A percentile compares a stretch with the other conserved stretches of the same genome.
Evolutionary conservation across 2,888 invertebrate species (phyloP).

Genomic region (Germaria angustata): DNA sequence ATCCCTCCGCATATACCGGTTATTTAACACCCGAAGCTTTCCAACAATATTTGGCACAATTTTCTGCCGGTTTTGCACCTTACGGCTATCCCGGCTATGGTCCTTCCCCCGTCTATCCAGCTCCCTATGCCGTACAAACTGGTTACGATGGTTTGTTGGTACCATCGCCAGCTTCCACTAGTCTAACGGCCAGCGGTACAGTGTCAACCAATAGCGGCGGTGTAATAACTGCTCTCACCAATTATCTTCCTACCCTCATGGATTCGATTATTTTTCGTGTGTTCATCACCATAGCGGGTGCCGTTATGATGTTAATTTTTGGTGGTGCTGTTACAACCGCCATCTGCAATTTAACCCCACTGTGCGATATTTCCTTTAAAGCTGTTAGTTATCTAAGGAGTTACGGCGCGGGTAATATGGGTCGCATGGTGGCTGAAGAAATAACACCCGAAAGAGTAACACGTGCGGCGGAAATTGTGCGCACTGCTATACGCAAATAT

Average conservation of each 20-base stretch:
- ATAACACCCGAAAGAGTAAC: slow-evolving; percentile 82
- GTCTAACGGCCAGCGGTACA: slow-evolving; percentile 64
- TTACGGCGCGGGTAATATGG: slow-evolving; percentile 71
- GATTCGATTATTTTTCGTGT: slow-evolving; percentile 79
- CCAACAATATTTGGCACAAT: slow-evolving; percentile 78
- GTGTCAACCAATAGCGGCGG: slow-evolving; percentile 65
- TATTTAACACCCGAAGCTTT: slow-evolving; percentile 77
- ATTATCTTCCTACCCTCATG: slow-evolving; percentile 73
- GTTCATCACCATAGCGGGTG: slow-evolving; percentile 79
- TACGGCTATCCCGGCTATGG: slow-evolving; percentile 71
- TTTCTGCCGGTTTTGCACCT: slow-evolving; percentile 73
- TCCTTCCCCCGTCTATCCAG: slow-evolving; percentile 72
- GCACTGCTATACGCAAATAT: slow-evolving; percentile 82
- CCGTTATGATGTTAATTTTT: slow-evolving; percentile 80
- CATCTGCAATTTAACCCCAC: slow-evolving; percentile 82
- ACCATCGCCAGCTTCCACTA: slow-evolving; percentile 70
- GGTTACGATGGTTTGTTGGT: slow-evolving; percentile 80
- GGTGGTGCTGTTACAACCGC: slow-evolving; percentile 82
- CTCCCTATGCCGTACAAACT: slow-evolving; percentile 78
- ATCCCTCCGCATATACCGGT: slow-evolving; percentile 73
- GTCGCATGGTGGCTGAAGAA: slow-evolving; percentile 76
- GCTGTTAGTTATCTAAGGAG: slow-evolving; percentile 75
- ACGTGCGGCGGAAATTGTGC: slow-evolving; percentile 81
- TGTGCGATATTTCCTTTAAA: slow-evolving; percentile 81
- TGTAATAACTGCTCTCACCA: slow-evolving; percentile 70